phyloP scores from a whole-genome alignment of 2,113 vertebrate genomes.

The Procavia capensis region DNA sequence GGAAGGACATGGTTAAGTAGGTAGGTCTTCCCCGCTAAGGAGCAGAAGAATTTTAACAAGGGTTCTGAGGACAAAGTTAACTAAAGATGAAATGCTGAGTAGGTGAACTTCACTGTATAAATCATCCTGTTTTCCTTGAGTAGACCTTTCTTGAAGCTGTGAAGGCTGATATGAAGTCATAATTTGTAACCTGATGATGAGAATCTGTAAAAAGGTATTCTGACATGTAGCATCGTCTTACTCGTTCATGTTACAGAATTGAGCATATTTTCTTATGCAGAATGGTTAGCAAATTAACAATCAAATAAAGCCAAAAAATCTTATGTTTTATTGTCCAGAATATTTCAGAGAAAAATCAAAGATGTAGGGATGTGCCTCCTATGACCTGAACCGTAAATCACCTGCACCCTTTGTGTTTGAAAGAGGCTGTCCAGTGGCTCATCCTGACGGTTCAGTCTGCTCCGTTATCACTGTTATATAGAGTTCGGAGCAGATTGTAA shows the following conservation, averaged over 20 bases:
- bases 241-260: background rate
- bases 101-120: background rate
- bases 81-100: background rate
- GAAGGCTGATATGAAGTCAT: background rate
- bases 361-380: background rate
- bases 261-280: background rate
- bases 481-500: background rate
- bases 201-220: background rate
- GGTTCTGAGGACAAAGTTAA: background rate
- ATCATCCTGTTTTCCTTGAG: background rate
- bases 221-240: background rate
- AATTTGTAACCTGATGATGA: background rate
- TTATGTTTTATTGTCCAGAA: background rate
- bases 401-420: background rate
- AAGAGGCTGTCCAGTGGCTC: background rate
- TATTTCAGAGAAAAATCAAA: constrained; percentile 10
- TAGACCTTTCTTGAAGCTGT: background rate
- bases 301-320: background rate
- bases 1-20: too few relatives aligned
- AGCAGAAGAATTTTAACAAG: background rate
- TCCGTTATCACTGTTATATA: fast-evolving
- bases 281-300: background rate
- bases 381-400: background rate
- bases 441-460: too few relatives aligned
- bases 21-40: background rate